These are phyloP conservation scores for Sebastes cheni DNA, from an alignment of 2,797 vertebrate species.

Conservation along the genomic window DNA sequence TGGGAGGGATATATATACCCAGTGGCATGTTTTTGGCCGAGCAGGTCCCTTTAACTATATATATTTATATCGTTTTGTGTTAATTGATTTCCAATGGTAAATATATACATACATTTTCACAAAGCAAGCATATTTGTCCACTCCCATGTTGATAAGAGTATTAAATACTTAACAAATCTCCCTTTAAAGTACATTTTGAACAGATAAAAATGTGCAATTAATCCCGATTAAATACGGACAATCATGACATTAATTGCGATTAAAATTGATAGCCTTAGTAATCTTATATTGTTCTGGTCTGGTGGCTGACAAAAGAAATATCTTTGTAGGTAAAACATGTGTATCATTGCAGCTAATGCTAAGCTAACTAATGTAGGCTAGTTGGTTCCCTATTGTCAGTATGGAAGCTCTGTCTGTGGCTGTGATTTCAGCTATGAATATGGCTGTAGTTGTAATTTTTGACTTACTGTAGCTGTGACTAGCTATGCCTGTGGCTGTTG, in stretches of 20 bases:
- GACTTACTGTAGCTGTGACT: not conserved
- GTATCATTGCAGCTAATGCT: not conserved
- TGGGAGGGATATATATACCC: not conserved
- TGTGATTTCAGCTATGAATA: not conserved
- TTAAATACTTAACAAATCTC: too few relatives aligned
- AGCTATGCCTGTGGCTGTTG: not conserved
- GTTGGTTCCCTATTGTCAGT: rapidly evolving
- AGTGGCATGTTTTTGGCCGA: not conserved
- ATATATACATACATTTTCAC: too few relatives aligned
- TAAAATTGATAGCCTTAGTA: not conserved
- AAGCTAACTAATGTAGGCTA: not conserved
- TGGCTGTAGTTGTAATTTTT: not conserved
- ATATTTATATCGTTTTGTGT: too few relatives aligned
- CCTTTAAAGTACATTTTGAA: too few relatives aligned
- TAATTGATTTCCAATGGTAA: too few relatives aligned
- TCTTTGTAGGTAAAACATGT: not conserved
- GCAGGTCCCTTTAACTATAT: too few relatives aligned
- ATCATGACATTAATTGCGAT: too few relatives aligned
- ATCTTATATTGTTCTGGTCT: not conserved
- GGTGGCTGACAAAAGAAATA: not conserved
- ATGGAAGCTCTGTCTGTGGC: not conserved
- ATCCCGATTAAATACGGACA: too few relatives aligned
- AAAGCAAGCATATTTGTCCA: too few relatives aligned
- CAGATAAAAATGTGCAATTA: too few relatives aligned
- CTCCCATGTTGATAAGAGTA: too few relatives aligned